A percentile compares a stretch with the other conserved stretches of the same genome.
Evolutionary conservation across 2,888 invertebrate species (phyloP).

Genomic region (Pimpla rufipes): DNA sequence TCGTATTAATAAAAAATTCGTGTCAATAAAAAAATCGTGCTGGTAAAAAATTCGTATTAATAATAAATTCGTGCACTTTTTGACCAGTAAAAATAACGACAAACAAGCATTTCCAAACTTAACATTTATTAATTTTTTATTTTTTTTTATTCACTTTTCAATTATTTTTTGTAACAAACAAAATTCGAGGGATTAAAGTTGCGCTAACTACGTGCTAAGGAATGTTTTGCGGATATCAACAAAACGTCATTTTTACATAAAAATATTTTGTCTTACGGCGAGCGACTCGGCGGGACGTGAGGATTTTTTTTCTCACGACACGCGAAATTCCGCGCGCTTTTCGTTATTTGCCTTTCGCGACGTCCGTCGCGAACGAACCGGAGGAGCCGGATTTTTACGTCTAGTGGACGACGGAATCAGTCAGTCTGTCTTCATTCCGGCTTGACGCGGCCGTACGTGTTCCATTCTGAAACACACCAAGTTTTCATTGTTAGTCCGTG

Average conservation of each 20-base stretch:
- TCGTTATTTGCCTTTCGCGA: slow-evolving; percentile 8
- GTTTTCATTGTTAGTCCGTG: slow-evolving; percentile 22
- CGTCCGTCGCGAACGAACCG: not conserved
- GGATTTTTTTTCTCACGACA: not conserved
- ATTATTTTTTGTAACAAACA: not conserved
- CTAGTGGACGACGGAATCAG: slow-evolving; percentile 66
- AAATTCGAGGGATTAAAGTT: slow-evolving; percentile 18
- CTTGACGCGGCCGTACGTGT: slow-evolving; percentile 89
- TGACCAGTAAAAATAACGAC: not conserved
- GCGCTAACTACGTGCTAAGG: slow-evolving; percentile 1
- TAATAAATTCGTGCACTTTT: no score
- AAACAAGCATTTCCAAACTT: not conserved
- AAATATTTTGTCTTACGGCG: not conserved
- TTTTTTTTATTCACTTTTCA: not conserved
- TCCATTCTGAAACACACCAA: slow-evolving; percentile 87
- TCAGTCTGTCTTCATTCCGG: slow-evolving; percentile 74
- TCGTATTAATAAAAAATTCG: no score
- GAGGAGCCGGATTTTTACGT: slow-evolving; percentile 18
- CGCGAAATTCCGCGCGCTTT: not conserved
- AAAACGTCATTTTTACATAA: not conserved
- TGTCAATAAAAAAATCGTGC: no score
- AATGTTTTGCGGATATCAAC: not conserved
- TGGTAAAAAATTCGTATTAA: no score
- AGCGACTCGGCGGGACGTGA: not conserved
- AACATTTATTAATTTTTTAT: not conserved